Evolutionary conservation across 2,888 invertebrate species (phyloP).

Genomic region (Ceriagrion tenellum): DNA sequence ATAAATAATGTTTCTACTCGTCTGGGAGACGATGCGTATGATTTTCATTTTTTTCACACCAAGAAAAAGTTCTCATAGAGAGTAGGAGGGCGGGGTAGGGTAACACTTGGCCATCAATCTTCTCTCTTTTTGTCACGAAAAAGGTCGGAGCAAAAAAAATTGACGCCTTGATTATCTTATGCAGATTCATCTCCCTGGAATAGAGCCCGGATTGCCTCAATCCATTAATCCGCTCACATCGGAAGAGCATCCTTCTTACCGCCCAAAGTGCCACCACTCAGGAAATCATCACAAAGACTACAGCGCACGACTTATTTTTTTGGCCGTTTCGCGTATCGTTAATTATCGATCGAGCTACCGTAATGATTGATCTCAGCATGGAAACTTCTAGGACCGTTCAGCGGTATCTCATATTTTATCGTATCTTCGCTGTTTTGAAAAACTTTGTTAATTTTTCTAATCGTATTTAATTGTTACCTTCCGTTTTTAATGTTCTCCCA

Average conservation of each 20-base stretch:
- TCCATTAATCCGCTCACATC: constrained; percentile 31
- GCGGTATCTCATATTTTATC: too few species aligned
- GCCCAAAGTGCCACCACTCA: not conserved
- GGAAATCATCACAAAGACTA: not conserved
- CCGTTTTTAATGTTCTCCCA: too few species aligned
- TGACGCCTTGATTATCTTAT: constrained; percentile 57
- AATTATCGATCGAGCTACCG: not conserved
- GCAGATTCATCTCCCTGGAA: constrained; percentile 51
- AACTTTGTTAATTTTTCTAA: too few species aligned
- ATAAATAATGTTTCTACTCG: constrained; percentile 57
- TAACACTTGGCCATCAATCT: constrained; percentile 45
- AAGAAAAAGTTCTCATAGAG: not conserved
- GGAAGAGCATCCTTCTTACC: not conserved
- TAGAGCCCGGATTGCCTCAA: constrained; percentile 39
- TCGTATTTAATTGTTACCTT: too few species aligned
- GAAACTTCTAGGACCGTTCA: too few species aligned
- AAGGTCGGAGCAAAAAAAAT: not conserved
- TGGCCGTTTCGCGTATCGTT: not conserved
- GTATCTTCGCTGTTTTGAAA: too few species aligned
- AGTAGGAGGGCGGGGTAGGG: not conserved
- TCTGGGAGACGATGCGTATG: constrained; percentile 37
- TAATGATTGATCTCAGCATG: too few species aligned
- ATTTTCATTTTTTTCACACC: not conserved
- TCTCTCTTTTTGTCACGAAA: constrained; percentile 32
- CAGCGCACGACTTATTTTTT: not conserved